These are phyloP conservation scores for Galerucella pusilla DNA, from an alignment of 2,888 invertebrate genomes.

Conservation along the genomic window DNA sequence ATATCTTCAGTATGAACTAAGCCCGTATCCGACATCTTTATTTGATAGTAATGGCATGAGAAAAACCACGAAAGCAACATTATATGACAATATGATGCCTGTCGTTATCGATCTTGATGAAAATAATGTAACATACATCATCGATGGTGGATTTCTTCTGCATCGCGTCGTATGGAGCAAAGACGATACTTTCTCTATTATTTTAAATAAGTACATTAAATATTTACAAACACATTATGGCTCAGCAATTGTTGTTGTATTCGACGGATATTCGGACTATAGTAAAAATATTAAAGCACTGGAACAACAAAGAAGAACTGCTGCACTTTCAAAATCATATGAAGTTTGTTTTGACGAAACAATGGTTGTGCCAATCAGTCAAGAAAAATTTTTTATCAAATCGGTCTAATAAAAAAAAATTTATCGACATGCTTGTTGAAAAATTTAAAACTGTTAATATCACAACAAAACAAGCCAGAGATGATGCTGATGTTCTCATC, in stretches of 20 bases:
- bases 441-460: conserved; percentile 55
- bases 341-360: conserved; percentile 58
- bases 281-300: conserved; percentile 56
- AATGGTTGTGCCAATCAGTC: conserved; percentile 48
- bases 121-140: conserved; percentile 44
- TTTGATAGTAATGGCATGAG: conserved; percentile 48
- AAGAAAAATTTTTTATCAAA: conserved; percentile 32
- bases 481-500: conserved; percentile 32
- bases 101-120: conserved; percentile 30
- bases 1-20: conserved; percentile 48
- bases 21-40: conserved; percentile 47
- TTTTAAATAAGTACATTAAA: no score
- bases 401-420: conserved; percentile 43
- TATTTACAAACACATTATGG: conserved; percentile 41
- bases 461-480: no score
- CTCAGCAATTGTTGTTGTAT: conserved; percentile 23
- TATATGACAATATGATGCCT: conserved; percentile 29
- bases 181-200: conserved; percentile 34
- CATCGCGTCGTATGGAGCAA: no score
- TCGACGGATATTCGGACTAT: conserved; percentile 47
- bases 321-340: conserved; percentile 56
- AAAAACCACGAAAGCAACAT: conserved; percentile 26
- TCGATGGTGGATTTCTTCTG: conserved; percentile 50
- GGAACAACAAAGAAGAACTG: conserved; percentile 59
- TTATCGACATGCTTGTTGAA: conserved; percentile 23